Base-by-base conservation (phyloP, 2,113 vertebrate genomes). In the Nymphicus hollandicus region DNA sequence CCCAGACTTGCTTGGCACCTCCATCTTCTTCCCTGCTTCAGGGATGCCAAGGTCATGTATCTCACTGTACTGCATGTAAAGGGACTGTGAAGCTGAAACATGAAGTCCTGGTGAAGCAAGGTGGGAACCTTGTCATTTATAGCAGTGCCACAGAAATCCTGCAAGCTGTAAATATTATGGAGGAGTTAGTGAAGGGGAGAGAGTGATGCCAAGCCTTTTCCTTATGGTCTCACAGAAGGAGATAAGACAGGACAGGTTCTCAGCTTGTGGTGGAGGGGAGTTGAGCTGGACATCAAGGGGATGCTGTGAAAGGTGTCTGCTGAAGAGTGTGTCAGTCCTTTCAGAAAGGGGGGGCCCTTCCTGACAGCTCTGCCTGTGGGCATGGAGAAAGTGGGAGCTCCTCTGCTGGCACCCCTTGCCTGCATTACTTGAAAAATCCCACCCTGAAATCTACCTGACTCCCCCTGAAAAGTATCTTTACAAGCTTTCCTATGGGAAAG, bases 181-280 rank as follows among this genome's bases (percentile, higher is more conserved):
- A 44, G 41, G 55, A 85, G 69, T 33, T 81, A 50, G 10, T 1
- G 33, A 17, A 69, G 52, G 11, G 28, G 9, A 13, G 4, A 2
- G 2, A 39, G 19, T 3, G 1, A 15, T 50, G 27, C 39, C n/a
- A 9, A 43, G 37, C 16, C 10, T 49, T 43, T 27, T 73, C 53
- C 28, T 35, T 46, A 20, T 1, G 31, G 66, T n/a, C 43, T 91
- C 1, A 0, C 8, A 8, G 35, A 1, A 3, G 35, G 33, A n/a
- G 15, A 33, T 8, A 10, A 81, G 63, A 11, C 35, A 17, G 7
- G 23, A 4, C 22, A 41, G n/a, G 24, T 8, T 55, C 44, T 37
- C 37, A 28, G 65, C 86, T 92, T 0, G 0, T 20, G 7, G 17
- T 74, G 61, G 1, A 8, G 52, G 39, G 41, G 33, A 78, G 35